Conservation (phyloP, 2,888 invertebrate genomes). For the Parelbella ahira region DNA sequence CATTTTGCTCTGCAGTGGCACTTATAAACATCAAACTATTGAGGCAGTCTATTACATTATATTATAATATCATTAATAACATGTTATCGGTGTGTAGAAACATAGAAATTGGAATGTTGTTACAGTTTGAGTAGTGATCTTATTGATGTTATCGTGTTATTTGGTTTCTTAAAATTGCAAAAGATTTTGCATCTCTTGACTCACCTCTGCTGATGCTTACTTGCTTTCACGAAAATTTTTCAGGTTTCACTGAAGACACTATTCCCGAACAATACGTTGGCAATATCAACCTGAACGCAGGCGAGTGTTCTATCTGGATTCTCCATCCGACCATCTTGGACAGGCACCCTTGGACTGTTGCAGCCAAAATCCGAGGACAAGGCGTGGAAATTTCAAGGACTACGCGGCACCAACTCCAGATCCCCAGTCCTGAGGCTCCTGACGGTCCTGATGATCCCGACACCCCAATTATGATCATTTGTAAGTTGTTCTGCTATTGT, state of each 20-base stretch:
- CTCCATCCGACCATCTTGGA: constrained; percentile 40
- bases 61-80: too few relatives aligned
- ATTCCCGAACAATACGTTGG: constrained; percentile 37
- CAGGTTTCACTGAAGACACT: constrained; percentile 52
- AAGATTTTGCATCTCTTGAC: too few relatives aligned
- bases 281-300: constrained; percentile 29
- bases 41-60: too few relatives aligned
- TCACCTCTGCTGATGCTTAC: too few relatives aligned
- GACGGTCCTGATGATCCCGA: constrained; percentile 2
- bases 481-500: constrained; percentile 18
- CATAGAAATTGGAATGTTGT: too few relatives aligned
- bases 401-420: constrained; percentile 32
- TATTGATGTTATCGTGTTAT: too few relatives aligned
- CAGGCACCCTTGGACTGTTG: constrained; percentile 55
- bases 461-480: neutral
- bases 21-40: too few relatives aligned
- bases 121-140: too few relatives aligned
- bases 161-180: too few relatives aligned
- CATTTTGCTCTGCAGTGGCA: too few relatives aligned
- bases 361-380: constrained; percentile 41
- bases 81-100: too few relatives aligned
- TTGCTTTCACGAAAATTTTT: too few relatives aligned
- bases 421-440: constrained; percentile 7
- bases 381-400: constrained; percentile 42
- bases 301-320: constrained; percentile 43